These are phyloP conservation scores for Sarcophilus harrisii DNA, from an alignment of 2,797 vertebrate genomes.

Conservation along the genomic window DNA sequence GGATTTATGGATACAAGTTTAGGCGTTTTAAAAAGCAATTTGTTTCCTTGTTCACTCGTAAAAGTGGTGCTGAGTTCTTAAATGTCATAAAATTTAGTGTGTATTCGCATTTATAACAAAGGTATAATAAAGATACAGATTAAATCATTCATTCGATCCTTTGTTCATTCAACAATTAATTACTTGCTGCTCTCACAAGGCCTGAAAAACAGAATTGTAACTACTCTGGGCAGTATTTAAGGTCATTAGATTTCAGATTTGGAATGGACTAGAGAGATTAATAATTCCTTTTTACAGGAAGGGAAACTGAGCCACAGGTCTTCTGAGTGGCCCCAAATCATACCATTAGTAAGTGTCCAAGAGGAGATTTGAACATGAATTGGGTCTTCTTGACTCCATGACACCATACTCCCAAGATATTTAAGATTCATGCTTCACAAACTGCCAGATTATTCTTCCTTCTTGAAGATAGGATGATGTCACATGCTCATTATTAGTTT, in stretches of 20 bases:
- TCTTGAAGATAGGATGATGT: not conserved
- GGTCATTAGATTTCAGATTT: not conserved
- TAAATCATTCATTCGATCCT: not conserved
- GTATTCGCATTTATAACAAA: slow-evolving; percentile 10
- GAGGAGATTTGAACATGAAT: not conserved
- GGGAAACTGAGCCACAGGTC: not conserved
- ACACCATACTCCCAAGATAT: not conserved
- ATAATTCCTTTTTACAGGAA: not conserved
- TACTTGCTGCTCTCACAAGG: not conserved
- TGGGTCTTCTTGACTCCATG: not conserved
- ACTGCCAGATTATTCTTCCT: not conserved
- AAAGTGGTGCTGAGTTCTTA: not conserved
- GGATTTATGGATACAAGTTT: not conserved
- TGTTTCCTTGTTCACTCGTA: not conserved
- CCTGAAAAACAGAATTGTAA: not conserved
- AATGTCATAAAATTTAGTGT: not conserved
- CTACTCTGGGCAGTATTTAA: not conserved
- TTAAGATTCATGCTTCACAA: not conserved
- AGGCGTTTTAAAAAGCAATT: not conserved
- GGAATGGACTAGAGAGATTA: not conserved
- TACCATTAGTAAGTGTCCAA: not conserved
- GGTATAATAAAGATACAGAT: not conserved
- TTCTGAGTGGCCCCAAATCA: not conserved
- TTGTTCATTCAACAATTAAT: slow-evolving; percentile 6
- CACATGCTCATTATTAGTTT: too few species aligned